Evolutionary conservation across 2,888 invertebrate species (phyloP), one percentile per base, ranked within the genome.

Genomic region (Clivina fossor): DNA sequence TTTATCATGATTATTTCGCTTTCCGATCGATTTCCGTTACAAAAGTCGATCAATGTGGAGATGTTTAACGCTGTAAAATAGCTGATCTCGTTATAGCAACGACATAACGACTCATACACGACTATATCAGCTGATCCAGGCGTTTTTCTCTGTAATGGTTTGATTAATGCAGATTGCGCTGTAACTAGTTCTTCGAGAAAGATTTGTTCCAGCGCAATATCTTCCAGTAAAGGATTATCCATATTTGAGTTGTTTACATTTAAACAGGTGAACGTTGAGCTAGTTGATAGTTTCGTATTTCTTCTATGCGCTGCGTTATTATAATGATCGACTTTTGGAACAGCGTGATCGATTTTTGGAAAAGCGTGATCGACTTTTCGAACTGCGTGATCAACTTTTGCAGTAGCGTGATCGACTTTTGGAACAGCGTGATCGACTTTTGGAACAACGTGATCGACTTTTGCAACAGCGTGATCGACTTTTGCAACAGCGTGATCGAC

Each of bases 1-100:
- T 83, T 82, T 63, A 88, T 78, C 65, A 87, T 80, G 44, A 82
- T 75, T 66, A 88, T 79, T 74, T 86, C 84, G 69, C 80, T 80
- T 64, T 84, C 81, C 53, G 78, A 78, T 66, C 80, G 81, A 65
- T 83, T 80, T 61, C 82, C 82, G 61, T 84, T 82, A 56, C 81
- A 83, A 68, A 82, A 86, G 64, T 85, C 82, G 75, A 85, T 81
- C 63, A 88, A 75, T 11, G 85, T 84, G 59, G 83, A 77, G 60
- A 88, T 78, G 68, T 85, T 85, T 44, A 83, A 76, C 60, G 84
- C 83, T 46, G 83, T 80, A 63, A 87, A 78, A 70, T 83, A 81
- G 64, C 88, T 76, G 62, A 88, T 77, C 66, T 88, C 84, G 65
- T 79, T 76, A 73, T 85, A 88, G 71, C 79, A 79, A 68, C 80